These are phyloP conservation scores for Crocodylus rhombifer DNA, from an alignment of 2,797 vertebrate species.

Conservation along the genomic window DNA sequence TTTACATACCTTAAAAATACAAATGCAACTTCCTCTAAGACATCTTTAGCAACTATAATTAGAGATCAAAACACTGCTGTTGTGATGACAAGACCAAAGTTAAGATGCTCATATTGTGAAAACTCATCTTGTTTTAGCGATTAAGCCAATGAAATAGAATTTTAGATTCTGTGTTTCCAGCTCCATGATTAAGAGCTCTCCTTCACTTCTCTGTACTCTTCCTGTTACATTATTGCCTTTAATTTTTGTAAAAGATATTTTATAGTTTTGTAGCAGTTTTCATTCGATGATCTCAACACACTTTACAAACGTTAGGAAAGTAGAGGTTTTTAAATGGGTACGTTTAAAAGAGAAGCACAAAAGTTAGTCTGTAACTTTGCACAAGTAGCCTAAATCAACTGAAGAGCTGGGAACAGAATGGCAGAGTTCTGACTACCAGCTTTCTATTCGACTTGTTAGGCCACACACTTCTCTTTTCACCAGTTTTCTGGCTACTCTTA, in stretches of 20 bases:
- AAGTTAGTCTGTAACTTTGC: neutral
- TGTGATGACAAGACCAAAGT: neutral
- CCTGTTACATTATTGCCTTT: fast-evolving
- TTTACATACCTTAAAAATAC: constrained; percentile 1
- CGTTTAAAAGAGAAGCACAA: neutral
- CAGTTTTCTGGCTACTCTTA: neutral
- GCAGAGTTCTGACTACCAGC: neutral
- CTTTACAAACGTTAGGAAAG: neutral
- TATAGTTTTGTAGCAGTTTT: neutral
- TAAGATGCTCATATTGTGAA: neutral
- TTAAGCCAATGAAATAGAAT: constrained; percentile 20
- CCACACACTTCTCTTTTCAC: neutral
- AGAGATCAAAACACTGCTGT: constrained; percentile 40
- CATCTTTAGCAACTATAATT: constrained; percentile 18
- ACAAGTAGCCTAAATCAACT: neutral
- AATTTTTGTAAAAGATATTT: neutral
- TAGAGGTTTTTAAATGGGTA: neutral
- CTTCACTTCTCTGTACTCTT: neutral
- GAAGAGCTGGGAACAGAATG: neutral
- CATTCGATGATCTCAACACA: neutral
- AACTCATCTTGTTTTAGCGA: neutral
- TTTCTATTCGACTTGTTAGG: neutral
- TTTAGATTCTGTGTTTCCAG: constrained; percentile 30
- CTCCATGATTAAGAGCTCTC: neutral
- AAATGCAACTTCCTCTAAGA: neutral